Conservation (phyloP, 2,797 vertebrate species). For the Danio aesculapii region DNA sequence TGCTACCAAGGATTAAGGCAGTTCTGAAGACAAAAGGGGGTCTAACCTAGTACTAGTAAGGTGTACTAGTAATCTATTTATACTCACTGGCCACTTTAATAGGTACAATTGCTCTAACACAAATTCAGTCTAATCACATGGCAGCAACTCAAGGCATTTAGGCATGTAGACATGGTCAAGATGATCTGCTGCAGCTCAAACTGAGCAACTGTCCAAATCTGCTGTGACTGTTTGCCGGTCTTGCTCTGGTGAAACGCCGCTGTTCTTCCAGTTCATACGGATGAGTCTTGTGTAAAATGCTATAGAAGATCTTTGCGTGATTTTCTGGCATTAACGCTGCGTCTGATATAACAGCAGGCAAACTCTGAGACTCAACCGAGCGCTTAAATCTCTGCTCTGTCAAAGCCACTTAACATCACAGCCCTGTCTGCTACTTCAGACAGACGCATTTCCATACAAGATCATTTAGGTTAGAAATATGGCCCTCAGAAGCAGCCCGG, state of each 20-base stretch:
- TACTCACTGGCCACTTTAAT: too few relatives aligned
- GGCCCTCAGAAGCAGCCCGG: conserved; percentile 24
- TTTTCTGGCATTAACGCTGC: conserved; percentile 65
- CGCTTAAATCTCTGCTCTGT: conserved; percentile 57
- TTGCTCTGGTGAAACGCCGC: not conserved
- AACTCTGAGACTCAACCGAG: conserved; percentile 52
- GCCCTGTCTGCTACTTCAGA: conserved; percentile 49
- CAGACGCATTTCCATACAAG: conserved; percentile 52
- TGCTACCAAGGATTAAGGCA: too few relatives aligned
- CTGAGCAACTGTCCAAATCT: too few relatives aligned
- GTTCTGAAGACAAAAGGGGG: too few relatives aligned
- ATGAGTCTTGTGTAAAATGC: conserved; percentile 44
- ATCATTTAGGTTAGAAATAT: conserved; percentile 43
- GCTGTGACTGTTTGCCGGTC: not conserved
- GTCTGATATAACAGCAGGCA: conserved; percentile 68
- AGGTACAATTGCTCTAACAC: too few relatives aligned
- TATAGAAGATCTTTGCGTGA: conserved; percentile 61
- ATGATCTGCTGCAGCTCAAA: too few relatives aligned
- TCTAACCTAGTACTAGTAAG: too few relatives aligned
- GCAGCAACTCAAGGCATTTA: too few relatives aligned
- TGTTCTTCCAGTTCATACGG: conserved; percentile 36
- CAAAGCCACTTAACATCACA: conserved; percentile 60
- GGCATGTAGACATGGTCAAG: too few relatives aligned
- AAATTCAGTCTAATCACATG: too few relatives aligned
- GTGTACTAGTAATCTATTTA: too few relatives aligned